Percentiles rank a stretch among this genome's conserved stretches.
These are phyloP conservation scores for Bradypodion pumilum DNA, from an alignment of 2,797 vertebrate species.

Conservation along the genomic window DNA sequence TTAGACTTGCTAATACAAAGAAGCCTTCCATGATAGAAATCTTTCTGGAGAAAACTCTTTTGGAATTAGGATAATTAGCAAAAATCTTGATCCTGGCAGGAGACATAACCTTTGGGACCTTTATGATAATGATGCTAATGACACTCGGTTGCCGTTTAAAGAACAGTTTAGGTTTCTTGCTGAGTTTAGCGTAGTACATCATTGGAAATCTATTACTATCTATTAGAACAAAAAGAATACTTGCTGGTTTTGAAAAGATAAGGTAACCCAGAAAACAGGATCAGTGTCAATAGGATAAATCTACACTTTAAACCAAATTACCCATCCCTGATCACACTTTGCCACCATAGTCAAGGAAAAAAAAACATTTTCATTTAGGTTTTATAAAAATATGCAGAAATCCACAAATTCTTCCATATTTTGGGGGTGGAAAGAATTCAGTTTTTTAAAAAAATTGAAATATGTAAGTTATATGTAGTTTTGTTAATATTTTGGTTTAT, in stretches of 20 bases:
- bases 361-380: too few species aligned
- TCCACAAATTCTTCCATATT: too few species aligned
- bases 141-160: not conserved
- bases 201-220: not conserved
- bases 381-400: too few species aligned
- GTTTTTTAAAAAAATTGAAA: too few species aligned
- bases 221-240: not conserved
- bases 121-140: constrained; percentile 15
- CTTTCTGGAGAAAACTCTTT: not conserved
- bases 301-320: not conserved
- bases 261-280: not conserved
- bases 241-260: not conserved
- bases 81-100: constrained; percentile 30
- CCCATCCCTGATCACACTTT: not conserved
- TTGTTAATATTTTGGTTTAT: too few species aligned
- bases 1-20: constrained; percentile 15
- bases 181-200: not conserved
- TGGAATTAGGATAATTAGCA: constrained; percentile 23
- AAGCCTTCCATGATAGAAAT: constrained; percentile 4
- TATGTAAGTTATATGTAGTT: too few species aligned
- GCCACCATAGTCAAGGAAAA: too few species aligned
- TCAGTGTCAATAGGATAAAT: not conserved
- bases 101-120: constrained; percentile 14
- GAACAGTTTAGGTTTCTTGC: not conserved
- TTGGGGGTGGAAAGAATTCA: too few species aligned